phyloP scores from a whole-genome alignment of 2,888 invertebrate genomes.

The Drosophila histrio region DNA sequence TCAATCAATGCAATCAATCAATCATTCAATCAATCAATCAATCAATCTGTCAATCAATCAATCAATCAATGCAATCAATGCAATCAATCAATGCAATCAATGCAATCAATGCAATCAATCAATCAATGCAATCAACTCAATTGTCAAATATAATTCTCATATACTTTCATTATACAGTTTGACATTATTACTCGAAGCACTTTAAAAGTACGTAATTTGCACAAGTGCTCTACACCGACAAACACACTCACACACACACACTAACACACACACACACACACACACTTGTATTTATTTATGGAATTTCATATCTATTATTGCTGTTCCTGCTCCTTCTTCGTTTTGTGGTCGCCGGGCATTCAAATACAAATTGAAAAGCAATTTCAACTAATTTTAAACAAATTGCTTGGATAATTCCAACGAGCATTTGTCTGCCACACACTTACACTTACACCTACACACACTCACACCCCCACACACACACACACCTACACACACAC shows the following conservation, averaged over 20 bases:
- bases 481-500: neutral
- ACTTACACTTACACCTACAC: neutral
- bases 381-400: constrained; percentile 70
- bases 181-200: constrained; percentile 1
- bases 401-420: constrained; percentile 66
- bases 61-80: neutral
- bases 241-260: neutral
- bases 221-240: neutral
- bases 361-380: constrained; percentile 50
- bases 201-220: constrained; percentile 16
- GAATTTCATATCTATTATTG: constrained; percentile 28
- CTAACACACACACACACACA: neutral
- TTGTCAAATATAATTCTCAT: neutral
- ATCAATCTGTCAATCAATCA: neutral
- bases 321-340: neutral
- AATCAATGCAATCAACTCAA: neutral
- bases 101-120: neutral
- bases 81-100: neutral
- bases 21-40: neutral
- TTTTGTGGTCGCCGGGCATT: constrained; percentile 10
- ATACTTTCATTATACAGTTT: constrained; percentile 1
- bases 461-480: no score
- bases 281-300: constrained; percentile 9
- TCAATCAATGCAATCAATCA: no score
- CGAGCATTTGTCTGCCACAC: constrained; percentile 36